Evolutionary conservation across 2,888 invertebrate species (phyloP), one percentile per base, ranked within the genome.

Genomic region (Apotomis betuletana): DNA sequence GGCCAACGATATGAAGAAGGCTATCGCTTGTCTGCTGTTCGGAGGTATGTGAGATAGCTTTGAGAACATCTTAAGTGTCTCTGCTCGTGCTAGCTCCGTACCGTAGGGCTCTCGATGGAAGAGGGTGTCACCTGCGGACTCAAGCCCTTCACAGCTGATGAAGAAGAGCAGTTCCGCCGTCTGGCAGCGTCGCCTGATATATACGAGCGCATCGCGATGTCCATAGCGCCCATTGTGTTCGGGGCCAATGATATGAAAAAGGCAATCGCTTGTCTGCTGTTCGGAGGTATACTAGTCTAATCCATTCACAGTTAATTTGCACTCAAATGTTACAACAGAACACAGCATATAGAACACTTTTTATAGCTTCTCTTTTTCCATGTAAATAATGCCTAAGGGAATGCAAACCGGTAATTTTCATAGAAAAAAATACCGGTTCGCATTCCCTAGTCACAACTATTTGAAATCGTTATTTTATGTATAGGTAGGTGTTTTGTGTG

Each of bases 171-270:
- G n/a, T 97, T 98, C 86, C 91, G 97, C 4, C 94, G 97, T 75
- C 94, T 99, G 82, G 97, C 99, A 0, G 95, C 97, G 0, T 95
- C 96, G 6, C 95, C 97, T 0, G 96, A 98, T 86, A 95, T 99
- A n/a, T 98, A 98, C 85, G 98, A 99, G 3, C 95, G 96, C 70
- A 94, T 99, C 70, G 95, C 98, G 0, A 95, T 94, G 79, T 99
- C 98, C 64, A 96, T 99, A 81, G 99, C 99, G 0, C 99, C 99
- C 0, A n/a, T 99, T 77, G 99, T 99, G 77, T 99, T 96, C 86
- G 99, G 99, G 0, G 97, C 96, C 27, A 87, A 93, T 1, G 99
- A 99, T 86, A 98, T 99, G 79, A 99, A 99, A 88, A 99, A 98
- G 89, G 98, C 99, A 3, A 98, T 99, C 70, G 97, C 98, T 10